phyloP scores from a whole-genome alignment of 2,113 vertebrate genomes.

The Catharus fuscescens region DNA sequence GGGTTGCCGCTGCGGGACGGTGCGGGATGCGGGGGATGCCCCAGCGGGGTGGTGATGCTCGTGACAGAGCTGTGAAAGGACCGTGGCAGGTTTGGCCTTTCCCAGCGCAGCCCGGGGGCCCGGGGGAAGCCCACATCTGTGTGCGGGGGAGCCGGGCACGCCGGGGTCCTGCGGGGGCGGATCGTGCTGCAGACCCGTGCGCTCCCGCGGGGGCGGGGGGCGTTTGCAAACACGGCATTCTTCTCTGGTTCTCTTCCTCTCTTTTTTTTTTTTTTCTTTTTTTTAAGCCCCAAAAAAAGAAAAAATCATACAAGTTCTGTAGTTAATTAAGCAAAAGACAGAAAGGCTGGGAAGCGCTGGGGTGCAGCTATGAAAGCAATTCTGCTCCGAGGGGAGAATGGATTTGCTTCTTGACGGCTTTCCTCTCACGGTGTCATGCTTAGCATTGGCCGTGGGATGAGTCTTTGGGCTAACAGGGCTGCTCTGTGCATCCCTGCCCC shows the following conservation, averaged over 20 bases:
- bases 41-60: background rate
- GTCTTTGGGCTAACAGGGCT: background rate
- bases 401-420: background rate
- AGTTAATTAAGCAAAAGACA: slow-evolving; percentile 43
- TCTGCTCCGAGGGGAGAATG: background rate
- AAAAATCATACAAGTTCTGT: background rate
- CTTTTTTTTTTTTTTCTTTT: too few species aligned
- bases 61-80: slow-evolving; percentile 6
- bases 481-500: background rate
- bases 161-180: slow-evolving; percentile 3
- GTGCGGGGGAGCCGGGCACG: slow-evolving; percentile 29
- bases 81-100: slow-evolving; percentile 40
- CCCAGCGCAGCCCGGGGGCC: slow-evolving; percentile 23
- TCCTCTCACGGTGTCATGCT: accelerated
- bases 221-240: background rate
- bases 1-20: background rate
- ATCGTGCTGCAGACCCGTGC: background rate
- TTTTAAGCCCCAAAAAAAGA: background rate
- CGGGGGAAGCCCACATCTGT: slow-evolving; percentile 56
- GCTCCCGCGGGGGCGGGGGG: background rate
- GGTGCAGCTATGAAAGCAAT: background rate
- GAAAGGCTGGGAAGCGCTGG: slow-evolving; percentile 12
- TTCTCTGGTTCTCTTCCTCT: background rate
- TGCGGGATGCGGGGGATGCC: background rate
- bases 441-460: accelerated